Evolutionary conservation across 2,797 vertebrate genomes (phyloP).

Genomic region (Apogon talboti): DNA sequence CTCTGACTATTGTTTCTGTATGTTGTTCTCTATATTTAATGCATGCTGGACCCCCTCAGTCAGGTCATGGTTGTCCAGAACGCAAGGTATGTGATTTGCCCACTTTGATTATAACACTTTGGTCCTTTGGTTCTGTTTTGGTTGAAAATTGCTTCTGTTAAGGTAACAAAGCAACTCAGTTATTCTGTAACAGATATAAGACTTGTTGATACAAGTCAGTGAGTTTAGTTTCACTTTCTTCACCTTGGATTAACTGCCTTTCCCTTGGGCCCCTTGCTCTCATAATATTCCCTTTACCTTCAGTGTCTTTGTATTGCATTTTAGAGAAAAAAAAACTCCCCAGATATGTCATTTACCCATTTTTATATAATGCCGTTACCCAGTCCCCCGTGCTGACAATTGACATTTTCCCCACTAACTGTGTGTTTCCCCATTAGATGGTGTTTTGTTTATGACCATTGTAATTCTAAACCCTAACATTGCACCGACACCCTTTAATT

Average conservation of each 20-base stretch:
- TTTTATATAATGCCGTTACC: conserved; percentile 44
- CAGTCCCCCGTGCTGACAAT: conserved; percentile 33
- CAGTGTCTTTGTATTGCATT: conserved; percentile 24
- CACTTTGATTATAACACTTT: conserved; percentile 53
- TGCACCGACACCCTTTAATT: conserved; percentile 47
- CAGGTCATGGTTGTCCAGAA: conserved; percentile 99
- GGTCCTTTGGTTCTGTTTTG: conserved; percentile 73
- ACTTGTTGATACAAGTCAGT: conserved; percentile 32
- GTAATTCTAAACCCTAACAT: conserved; percentile 51
- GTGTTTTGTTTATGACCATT: conserved; percentile 54
- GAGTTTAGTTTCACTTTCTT: conserved; percentile 57
- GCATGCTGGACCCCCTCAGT: conserved; percentile 91
- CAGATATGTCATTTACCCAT: conserved; percentile 46
- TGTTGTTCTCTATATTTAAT: conserved; percentile 86
- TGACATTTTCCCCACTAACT: conserved; percentile 48
- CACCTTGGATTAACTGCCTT: conserved; percentile 36
- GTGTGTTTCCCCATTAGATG: conserved; percentile 53
- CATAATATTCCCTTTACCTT: conserved; percentile 46
- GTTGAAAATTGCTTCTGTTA: conserved; percentile 54
- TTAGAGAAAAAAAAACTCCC: conserved; percentile 16
- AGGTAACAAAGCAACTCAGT: conserved; percentile 41
- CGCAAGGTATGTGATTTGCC: conserved; percentile 94
- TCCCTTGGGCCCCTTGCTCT: conserved; percentile 20
- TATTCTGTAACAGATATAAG: conserved; percentile 32
- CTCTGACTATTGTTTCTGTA: conserved; percentile 82